phyloP scores from a whole-genome alignment of 92 coral and sea anemone genomes.

The Epizoanthus rinbou region DNA sequence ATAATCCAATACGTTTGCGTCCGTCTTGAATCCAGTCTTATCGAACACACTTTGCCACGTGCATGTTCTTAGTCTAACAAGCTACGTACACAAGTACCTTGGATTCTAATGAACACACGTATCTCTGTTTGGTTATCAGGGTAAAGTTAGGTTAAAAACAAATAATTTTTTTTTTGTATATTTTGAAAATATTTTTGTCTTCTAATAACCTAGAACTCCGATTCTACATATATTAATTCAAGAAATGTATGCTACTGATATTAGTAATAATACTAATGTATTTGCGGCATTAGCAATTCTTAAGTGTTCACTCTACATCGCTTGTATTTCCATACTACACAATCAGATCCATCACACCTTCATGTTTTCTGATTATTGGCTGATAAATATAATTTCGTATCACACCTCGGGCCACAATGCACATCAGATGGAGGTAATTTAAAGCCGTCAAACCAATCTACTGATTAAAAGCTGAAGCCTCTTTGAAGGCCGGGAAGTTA shows the following conservation, averaged over 20 bases:
- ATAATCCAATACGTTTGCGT: background rate
- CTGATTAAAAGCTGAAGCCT: background rate
- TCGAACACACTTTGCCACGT: conserved; percentile 16
- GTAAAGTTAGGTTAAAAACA: background rate
- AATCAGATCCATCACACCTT: background rate
- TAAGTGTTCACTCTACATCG: background rate
- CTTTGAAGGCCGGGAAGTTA: background rate
- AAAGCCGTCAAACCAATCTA: conserved; percentile 11
- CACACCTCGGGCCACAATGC: background rate
- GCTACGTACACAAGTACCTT: background rate
- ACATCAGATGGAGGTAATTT: background rate
- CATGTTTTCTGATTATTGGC: background rate
- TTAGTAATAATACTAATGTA: background rate
- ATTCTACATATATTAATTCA: background rate
- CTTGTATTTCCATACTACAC: background rate
- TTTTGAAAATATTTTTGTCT: background rate
- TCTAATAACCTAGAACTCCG: background rate
- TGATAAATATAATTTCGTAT: background rate
- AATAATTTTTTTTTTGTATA: background rate
- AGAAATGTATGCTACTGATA: background rate
- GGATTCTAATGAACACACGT: conserved; percentile 9
- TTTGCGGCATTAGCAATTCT: background rate
- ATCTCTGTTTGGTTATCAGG: conserved; percentile 17
- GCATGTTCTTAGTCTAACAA: background rate
- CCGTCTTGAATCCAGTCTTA: background rate